Percentiles rank a stretch among this genome's conserved stretches.
Conservation (phyloP, 2,113 vertebrate species). For the Phoxinus phoxinus region DNA sequence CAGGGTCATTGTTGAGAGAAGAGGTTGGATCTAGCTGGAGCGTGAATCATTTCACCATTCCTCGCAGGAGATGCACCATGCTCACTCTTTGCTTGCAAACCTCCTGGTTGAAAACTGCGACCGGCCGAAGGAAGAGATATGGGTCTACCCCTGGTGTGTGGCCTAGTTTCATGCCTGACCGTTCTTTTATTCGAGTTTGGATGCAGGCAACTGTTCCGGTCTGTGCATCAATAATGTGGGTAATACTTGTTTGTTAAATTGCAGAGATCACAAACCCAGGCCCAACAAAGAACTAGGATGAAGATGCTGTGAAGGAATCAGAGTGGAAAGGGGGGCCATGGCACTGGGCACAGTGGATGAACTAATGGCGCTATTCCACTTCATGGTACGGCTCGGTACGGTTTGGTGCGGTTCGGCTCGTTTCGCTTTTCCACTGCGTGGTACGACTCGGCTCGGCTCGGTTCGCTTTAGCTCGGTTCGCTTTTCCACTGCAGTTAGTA, state of each 20-base stretch:
- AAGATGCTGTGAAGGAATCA: not conserved
- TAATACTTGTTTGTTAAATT: not conserved
- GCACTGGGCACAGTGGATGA: not conserved
- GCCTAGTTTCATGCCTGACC: conserved; percentile 17
- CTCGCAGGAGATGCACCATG: not conserved
- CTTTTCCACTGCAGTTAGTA: no score
- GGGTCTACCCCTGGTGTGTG: not conserved
- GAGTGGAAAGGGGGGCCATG: not conserved
- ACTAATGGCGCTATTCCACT: no score
- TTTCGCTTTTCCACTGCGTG: no score
- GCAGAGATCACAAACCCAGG: not conserved
- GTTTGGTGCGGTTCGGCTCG: no score
- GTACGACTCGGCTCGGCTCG: no score
- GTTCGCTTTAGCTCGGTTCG: no score
- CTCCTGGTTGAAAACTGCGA: not conserved
- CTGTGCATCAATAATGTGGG: not conserved
- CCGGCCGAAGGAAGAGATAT: not conserved
- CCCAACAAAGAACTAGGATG: not conserved
- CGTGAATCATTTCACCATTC: not conserved
- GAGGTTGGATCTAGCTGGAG: not conserved
- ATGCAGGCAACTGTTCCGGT: not conserved
- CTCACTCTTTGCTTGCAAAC: not conserved
- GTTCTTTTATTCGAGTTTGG: not conserved
- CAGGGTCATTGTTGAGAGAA: not conserved
- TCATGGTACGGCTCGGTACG: no score